A percentile compares a stretch with the other conserved stretches of the same genome.
Evolutionary conservation across 2,797 vertebrate species (phyloP).

Genomic region (Rhinichthys osculus): DNA sequence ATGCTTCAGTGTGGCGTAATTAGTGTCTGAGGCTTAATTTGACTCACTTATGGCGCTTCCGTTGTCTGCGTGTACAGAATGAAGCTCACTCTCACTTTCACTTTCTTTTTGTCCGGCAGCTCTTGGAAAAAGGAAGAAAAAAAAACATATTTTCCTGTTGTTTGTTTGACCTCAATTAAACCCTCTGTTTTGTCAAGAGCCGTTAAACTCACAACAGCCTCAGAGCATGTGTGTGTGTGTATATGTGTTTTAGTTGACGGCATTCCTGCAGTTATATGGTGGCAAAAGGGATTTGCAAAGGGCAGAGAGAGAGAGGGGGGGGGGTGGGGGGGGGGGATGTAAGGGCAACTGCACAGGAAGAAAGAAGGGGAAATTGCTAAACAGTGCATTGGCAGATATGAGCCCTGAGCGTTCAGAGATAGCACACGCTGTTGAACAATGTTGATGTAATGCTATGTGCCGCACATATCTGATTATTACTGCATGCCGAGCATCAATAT

Average conservation of each 20-base stretch:
- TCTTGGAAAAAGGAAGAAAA: slow-evolving; percentile 5
- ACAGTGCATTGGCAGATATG: slow-evolving; percentile 65
- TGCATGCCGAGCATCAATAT: not conserved
- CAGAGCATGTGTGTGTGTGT: slow-evolving; percentile 50
- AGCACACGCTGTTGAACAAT: not conserved
- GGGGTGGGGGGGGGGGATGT: not conserved
- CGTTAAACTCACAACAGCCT: slow-evolving; percentile 72
- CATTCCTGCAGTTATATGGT: slow-evolving; percentile 68
- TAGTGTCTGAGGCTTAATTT: slow-evolving; percentile 14
- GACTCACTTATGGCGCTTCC: not conserved
- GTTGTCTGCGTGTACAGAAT: slow-evolving; percentile 4
- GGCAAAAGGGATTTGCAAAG: slow-evolving; percentile 51
- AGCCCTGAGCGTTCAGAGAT: slow-evolving; percentile 63
- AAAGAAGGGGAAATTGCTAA: slow-evolving; percentile 67
- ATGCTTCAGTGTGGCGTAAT: slow-evolving; percentile 1
- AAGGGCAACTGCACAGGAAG: slow-evolving; percentile 29
- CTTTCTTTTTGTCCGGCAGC: slow-evolving; percentile 36
- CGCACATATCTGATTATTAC: not conserved
- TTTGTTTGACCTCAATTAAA: slow-evolving; percentile 79
- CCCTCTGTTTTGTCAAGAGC: slow-evolving; percentile 68
- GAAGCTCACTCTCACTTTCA: slow-evolving; percentile 57
- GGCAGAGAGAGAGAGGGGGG: not conserved
- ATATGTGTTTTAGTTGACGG: slow-evolving; percentile 64
- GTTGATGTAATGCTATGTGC: not conserved
- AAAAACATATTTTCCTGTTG: slow-evolving; percentile 73